Percentiles rank a stretch among this genome's conserved stretches.
These are phyloP conservation scores for Pterocles burchelli DNA, from an alignment of 2,113 vertebrate species.

Conservation along the genomic window DNA sequence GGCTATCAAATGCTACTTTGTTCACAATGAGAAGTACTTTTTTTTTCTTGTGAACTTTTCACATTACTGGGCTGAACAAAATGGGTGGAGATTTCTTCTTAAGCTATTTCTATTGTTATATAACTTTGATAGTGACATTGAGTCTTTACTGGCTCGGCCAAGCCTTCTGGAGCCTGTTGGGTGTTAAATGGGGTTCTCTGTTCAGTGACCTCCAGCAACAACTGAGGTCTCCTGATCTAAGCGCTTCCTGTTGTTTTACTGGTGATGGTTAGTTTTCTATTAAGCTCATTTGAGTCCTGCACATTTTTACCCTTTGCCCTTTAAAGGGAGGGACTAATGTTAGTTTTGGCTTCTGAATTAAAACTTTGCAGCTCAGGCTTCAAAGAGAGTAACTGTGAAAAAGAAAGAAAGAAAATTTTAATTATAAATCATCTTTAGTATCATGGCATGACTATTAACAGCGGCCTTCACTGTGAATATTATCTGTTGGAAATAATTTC, in stretches of 20 bases:
- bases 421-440: conserved; percentile 38
- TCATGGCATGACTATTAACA: conserved; percentile 3
- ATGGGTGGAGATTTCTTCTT: conserved; percentile 51
- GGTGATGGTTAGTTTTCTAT: conserved; percentile 63
- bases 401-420: conserved; percentile 24
- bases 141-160: conserved; percentile 8
- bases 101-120: conserved; percentile 56
- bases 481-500: conserved; percentile 29
- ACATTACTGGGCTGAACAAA: conserved; percentile 17
- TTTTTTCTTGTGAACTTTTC: conserved; percentile 56
- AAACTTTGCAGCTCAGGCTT: conserved; percentile 48
- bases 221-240: conserved; percentile 61
- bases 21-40: conserved; percentile 1
- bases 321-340: conserved; percentile 67
- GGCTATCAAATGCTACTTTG: conserved; percentile 15
- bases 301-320: conserved; percentile 72
- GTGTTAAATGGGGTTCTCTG: conserved; percentile 70
- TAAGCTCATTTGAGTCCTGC: conserved; percentile 69
- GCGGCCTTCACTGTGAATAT: background rate
- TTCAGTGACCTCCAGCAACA: conserved; percentile 66
- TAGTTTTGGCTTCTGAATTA: conserved; percentile 65
- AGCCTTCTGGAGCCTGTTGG: conserved; percentile 65
- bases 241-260: conserved; percentile 66
- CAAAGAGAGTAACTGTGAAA: conserved; percentile 7
- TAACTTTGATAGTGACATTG: conserved; percentile 46